These are phyloP conservation scores for Aegithalos caudatus DNA, from an alignment of 2,113 vertebrate species.

Conservation along the genomic window DNA sequence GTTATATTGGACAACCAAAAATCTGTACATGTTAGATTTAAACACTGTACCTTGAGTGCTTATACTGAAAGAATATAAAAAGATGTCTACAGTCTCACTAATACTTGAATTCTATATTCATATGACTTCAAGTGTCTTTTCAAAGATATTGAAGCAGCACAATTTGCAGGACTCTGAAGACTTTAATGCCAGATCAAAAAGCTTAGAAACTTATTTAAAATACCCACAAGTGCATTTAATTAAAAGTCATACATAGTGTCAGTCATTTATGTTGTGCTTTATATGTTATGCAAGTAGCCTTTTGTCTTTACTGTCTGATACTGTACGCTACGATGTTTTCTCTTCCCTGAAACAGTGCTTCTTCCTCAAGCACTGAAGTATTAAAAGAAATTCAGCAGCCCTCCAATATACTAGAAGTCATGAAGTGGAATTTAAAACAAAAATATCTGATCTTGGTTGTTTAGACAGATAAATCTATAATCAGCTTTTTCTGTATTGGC, in stretches of 20 bases:
- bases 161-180: conserved; percentile 38
- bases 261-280: background rate
- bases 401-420: background rate
- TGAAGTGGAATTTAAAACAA: background rate
- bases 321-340: background rate
- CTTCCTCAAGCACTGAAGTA: background rate
- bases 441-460: background rate
- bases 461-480: background rate
- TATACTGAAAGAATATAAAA: conserved; percentile 46
- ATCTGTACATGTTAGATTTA: conserved; percentile 50
- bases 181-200: conserved; percentile 51
- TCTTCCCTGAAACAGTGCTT: background rate
- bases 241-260: background rate
- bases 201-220: conserved; percentile 29
- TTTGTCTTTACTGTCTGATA: background rate
- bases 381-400: conserved; percentile 1
- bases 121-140: conserved; percentile 25
- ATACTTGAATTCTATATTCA: conserved; percentile 16
- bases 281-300: background rate
- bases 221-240: conserved; percentile 9
- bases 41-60: conserved; percentile 44
- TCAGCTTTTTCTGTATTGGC: background rate
- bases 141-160: conserved; percentile 28
- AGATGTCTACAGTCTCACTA: conserved; percentile 33
- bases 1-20: conserved; percentile 62